phyloP scores from a whole-genome alignment of 2,888 invertebrate genomes.

The Scelioninae gen. 1 region DNA sequence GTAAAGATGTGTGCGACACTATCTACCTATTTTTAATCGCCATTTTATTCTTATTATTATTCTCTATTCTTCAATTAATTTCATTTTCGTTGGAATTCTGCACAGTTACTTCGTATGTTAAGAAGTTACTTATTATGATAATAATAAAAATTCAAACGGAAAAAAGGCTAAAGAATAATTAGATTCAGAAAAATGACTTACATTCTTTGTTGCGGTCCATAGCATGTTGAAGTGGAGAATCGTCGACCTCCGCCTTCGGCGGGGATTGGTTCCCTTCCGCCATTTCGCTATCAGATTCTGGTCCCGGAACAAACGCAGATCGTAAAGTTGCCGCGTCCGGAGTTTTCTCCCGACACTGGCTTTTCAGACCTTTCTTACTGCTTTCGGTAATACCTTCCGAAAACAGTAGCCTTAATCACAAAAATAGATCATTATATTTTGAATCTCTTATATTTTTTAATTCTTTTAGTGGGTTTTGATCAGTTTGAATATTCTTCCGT shows the following conservation, averaged over 20 bases:
- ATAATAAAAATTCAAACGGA: neutral
- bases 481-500: too few species aligned
- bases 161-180: conserved; percentile 1
- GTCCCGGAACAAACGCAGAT: conserved; percentile 76
- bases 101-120: too few species aligned
- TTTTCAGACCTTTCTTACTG: conserved; percentile 79
- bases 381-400: conserved; percentile 62
- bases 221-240: conserved; percentile 95
- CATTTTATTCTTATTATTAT: neutral
- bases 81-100: too few species aligned
- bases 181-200: conserved; percentile 87
- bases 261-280: conserved; percentile 88
- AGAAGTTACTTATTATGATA: too few species aligned
- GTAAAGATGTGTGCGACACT: conserved; percentile 29
- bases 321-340: conserved; percentile 78
- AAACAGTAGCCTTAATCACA: conserved; percentile 53
- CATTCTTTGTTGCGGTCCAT: conserved; percentile 99
- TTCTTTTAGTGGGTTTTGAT: too few species aligned
- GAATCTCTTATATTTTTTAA: neutral
- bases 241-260: conserved; percentile 96
- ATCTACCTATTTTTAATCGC: conserved; percentile 40
- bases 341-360: conserved; percentile 77
- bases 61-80: too few species aligned
- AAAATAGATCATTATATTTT: conserved; percentile 9
- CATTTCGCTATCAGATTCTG: conserved; percentile 78